Evolutionary conservation across 1,140 invertebrate genomes (phyloP).

Genomic region (Globodera ellingtonae): DNA sequence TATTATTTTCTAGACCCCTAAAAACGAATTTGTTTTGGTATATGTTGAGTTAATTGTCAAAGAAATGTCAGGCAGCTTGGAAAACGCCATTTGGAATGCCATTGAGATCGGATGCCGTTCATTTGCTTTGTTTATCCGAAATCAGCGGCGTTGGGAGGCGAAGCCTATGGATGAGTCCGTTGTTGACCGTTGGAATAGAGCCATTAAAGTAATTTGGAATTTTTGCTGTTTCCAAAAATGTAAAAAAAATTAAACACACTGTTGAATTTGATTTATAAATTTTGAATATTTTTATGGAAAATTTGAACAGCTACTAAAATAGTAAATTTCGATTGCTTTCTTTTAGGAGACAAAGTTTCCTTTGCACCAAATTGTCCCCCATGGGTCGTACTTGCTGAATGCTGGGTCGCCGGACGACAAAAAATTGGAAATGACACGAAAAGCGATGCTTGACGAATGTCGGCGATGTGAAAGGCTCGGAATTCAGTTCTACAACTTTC

Average conservation of each 20-base stretch:
- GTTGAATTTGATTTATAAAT: not conserved
- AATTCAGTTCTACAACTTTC: slow-evolving; percentile 69
- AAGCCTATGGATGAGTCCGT: slow-evolving; percentile 67
- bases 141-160: slow-evolving; percentile 67
- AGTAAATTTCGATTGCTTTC: slow-evolving; percentile 5
- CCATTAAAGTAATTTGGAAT: slow-evolving; percentile 57
- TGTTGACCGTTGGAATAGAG: slow-evolving; percentile 66
- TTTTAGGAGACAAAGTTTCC: slow-evolving; percentile 43
- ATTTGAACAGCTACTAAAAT: not conserved
- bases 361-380: slow-evolving; percentile 65
- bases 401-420: slow-evolving; percentile 68
- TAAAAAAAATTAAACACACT: slow-evolving; percentile 36
- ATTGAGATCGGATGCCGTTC: slow-evolving; percentile 65
- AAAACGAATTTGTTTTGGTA: not conserved
- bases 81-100: slow-evolving; percentile 56
- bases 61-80: slow-evolving; percentile 35
- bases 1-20: not conserved
- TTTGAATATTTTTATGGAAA: too few relatives aligned
- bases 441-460: slow-evolving; percentile 68
- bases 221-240: slow-evolving; percentile 3
- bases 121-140: slow-evolving; percentile 69
- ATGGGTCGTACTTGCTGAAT: slow-evolving; percentile 71
- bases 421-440: slow-evolving; percentile 67
- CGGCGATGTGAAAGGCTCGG: slow-evolving; percentile 68
- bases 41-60: slow-evolving; percentile 18